These are phyloP conservation scores for Cetoscarus ocellatus DNA, from an alignment of 2,797 vertebrate genomes.

Conservation along the genomic window DNA sequence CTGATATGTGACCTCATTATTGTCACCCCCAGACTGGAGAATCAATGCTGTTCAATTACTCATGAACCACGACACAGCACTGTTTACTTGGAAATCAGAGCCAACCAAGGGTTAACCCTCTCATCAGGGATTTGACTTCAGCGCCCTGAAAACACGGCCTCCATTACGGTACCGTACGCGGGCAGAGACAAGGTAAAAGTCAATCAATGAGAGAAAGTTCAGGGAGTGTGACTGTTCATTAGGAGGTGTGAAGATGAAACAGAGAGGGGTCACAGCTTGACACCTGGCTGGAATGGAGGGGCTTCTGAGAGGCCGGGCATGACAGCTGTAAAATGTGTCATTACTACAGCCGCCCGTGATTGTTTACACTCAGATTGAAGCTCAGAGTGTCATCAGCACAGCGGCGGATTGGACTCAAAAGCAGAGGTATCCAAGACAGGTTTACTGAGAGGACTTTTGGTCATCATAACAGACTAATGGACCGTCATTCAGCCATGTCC, in stretches of 20 bases:
- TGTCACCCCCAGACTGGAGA: conserved; percentile 76
- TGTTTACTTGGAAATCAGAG: conserved; percentile 64
- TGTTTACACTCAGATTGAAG: conserved; percentile 76
- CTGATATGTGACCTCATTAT: conserved; percentile 80
- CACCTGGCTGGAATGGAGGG: conserved; percentile 71
- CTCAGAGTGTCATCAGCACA: conserved; percentile 75
- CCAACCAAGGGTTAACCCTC: conserved; percentile 63
- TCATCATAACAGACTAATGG: conserved; percentile 15
- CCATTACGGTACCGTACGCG: conserved; percentile 16
- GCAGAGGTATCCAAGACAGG: conserved; percentile 31
- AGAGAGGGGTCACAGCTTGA: conserved; percentile 69
- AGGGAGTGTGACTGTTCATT: conserved; percentile 69
- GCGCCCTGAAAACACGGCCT: conserved; percentile 26
- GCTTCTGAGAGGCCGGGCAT: conserved; percentile 48
- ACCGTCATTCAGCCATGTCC: too few species aligned
- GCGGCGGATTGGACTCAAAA: conserved; percentile 33
- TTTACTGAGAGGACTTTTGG: conserved; percentile 44
- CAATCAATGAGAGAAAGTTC: conserved; percentile 60
- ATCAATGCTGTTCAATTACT: conserved; percentile 84
- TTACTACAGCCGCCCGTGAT: conserved; percentile 64
- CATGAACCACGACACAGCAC: conserved; percentile 70
- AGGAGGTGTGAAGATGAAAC: conserved; percentile 77
- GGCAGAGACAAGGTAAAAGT: conserved; percentile 51
- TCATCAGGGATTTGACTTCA: conserved; percentile 55
- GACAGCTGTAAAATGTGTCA: conserved; percentile 79